Evolutionary conservation across 1,140 invertebrate genomes (phyloP), one percentile per base, ranked within the genome.

Genomic region (Drosophila hydei): DNA sequence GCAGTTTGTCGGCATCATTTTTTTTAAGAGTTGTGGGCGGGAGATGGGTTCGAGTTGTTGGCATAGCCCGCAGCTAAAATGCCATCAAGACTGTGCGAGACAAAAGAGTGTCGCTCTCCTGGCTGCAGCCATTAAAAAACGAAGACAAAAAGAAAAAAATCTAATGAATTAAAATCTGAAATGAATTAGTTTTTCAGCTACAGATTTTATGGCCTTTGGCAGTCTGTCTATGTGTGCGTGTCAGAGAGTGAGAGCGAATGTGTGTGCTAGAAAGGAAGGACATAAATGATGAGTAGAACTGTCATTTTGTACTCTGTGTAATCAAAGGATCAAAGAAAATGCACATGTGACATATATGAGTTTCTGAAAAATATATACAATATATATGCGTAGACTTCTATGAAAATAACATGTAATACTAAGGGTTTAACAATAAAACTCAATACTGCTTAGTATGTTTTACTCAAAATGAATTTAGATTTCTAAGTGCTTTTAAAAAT

Each of bases 161-260:
- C 67, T 71, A 80, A 79, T 78, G 77, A 78, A 79, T 80, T 75
- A 69, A 71, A 75, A 75, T 65, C 68, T 75, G 54, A 69, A 78
- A 68, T 78, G 71, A 70, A 68, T 71, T 77, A 75, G 74, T 72
- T 78, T 77, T 68, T 64, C 30, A 62, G 42, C 51, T 56, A 62
- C 58, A 78, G 50, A 62, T 51, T 68, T 72, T 69, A 54, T 69
- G 47, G 54, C 77, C 68, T 12, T 47, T 69, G 67, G 75, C 67
- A 63, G 36, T 74, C 47, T 19, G 25, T 56, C 9, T 33, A 11
- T 11, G 30, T 58, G 38, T 4, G n/a, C n/a, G 12, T 27, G 18
- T 16, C 12, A 8, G 38, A 7, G n/a, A 60, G 16, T 18, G 38
- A 7, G n/a, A 60, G 19, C 36, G 27, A 14, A 18, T 59, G 42